These are phyloP conservation scores for Heteromyza rotundicornis DNA, from an alignment of 2,888 invertebrate species.

Conservation along the genomic window DNA sequence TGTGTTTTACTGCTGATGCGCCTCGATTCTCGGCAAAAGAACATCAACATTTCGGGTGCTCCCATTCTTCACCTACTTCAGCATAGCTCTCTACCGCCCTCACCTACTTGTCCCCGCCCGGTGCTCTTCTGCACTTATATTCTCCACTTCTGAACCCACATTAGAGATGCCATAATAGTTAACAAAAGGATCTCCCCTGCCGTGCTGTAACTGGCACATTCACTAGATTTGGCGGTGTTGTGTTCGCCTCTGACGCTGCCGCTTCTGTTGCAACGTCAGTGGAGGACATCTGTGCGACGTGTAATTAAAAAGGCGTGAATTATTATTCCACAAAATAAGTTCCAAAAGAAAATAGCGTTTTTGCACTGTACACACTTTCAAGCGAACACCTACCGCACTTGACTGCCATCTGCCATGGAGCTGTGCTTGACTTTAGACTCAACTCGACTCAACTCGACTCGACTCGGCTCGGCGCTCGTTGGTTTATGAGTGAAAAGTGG, in stretches of 20 bases:
- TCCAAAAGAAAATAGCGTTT: slow-evolving; percentile 28
- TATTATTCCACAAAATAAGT: slow-evolving; percentile 39
- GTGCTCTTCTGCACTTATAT: too few species aligned
- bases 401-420: background rate
- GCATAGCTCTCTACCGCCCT: too few species aligned
- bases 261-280: slow-evolving; percentile 1
- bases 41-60: background rate
- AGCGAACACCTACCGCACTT: background rate
- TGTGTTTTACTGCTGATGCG: background rate
- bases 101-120: too few species aligned
- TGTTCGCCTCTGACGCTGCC: too few species aligned
- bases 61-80: background rate
- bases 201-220: background rate
- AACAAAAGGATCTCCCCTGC: slow-evolving; percentile 8
- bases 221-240: background rate
- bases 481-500: slow-evolving; percentile 12
- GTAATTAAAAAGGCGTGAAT: slow-evolving; percentile 43
- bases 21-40: background rate
- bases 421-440: slow-evolving; percentile 15
- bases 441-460: background rate
- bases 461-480: background rate
- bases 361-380: background rate
- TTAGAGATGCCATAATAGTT: too few species aligned
- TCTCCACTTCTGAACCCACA: too few species aligned
- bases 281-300: slow-evolving; percentile 29